These are phyloP conservation scores for Heteronetta atricapilla DNA, from an alignment of 2,113 vertebrate genomes.

Conservation along the genomic window DNA sequence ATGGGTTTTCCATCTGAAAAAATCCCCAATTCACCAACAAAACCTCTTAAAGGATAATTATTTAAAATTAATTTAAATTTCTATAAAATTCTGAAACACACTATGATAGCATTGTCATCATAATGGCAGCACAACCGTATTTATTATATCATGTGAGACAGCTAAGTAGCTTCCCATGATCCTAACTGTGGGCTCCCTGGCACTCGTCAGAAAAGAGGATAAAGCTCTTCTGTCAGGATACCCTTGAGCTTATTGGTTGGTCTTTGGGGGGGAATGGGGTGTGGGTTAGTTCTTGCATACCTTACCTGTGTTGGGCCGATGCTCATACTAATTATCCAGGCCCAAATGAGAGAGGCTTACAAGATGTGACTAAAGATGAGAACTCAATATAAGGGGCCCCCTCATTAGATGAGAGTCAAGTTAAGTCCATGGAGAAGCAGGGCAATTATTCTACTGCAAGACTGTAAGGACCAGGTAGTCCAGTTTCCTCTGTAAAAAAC, in stretches of 20 bases:
- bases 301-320: background rate
- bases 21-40: background rate
- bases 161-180: background rate
- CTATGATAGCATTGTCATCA: too few relatives aligned
- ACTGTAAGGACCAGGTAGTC: background rate
- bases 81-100: background rate
- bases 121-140: background rate
- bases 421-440: background rate
- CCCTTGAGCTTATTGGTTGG: background rate
- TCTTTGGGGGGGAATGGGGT: background rate
- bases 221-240: background rate
- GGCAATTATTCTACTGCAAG: background rate
- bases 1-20: background rate
- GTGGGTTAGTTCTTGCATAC: background rate
- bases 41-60: background rate
- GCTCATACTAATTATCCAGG: background rate
- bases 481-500: background rate
- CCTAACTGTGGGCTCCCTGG: background rate
- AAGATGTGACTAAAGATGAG: background rate
- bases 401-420: background rate
- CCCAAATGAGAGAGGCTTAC: background rate
- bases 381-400: background rate
- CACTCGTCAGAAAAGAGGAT: background rate
- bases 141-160: background rate
- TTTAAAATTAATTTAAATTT: background rate